A percentile compares a stretch with the other conserved stretches of the same genome.
phyloP scores from a whole-genome alignment of 2,113 vertebrate species.

The Limnothrissa miodon region DNA sequence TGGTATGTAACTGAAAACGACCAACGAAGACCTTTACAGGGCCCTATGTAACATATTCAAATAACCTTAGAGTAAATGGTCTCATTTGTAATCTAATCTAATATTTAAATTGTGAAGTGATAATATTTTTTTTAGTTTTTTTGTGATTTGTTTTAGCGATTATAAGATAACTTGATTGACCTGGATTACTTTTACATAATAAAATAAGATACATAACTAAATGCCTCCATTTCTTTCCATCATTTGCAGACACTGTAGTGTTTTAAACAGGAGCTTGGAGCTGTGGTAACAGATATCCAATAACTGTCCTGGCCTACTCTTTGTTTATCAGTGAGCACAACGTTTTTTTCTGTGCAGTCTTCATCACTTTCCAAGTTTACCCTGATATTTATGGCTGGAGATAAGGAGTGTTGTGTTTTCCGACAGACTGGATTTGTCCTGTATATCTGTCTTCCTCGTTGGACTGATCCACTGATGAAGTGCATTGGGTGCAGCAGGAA shows the following conservation, averaged over 20 bases:
- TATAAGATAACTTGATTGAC: too few species aligned
- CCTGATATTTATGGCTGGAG: conserved; percentile 10
- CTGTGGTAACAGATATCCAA: not conserved
- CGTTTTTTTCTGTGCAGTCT: not conserved
- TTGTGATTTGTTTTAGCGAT: too few species aligned
- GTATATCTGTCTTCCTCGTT: not conserved
- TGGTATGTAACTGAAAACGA: too few species aligned
- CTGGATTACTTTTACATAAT: too few species aligned
- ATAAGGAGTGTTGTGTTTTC: not conserved
- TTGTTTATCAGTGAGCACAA: not conserved
- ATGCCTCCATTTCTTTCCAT: too few species aligned
- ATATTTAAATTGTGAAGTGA: too few species aligned
- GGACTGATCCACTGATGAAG: not conserved
- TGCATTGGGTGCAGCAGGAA: not conserved
- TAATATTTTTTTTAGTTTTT: too few species aligned
- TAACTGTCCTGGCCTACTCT: not conserved
- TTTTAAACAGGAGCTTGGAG: not conserved
- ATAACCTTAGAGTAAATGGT: too few species aligned
- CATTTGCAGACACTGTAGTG: not conserved
- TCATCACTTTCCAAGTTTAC: not conserved
- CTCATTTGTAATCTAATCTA: too few species aligned
- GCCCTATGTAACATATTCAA: too few species aligned
- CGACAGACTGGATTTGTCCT: conserved; percentile 1
- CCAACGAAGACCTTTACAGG: too few species aligned
- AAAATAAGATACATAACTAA: too few species aligned